Percentiles rank a stretch among this genome's conserved stretches.
These are phyloP conservation scores for Corbicula japonica DNA, from an alignment of 2,888 invertebrate genomes.

Conservation along the genomic window DNA sequence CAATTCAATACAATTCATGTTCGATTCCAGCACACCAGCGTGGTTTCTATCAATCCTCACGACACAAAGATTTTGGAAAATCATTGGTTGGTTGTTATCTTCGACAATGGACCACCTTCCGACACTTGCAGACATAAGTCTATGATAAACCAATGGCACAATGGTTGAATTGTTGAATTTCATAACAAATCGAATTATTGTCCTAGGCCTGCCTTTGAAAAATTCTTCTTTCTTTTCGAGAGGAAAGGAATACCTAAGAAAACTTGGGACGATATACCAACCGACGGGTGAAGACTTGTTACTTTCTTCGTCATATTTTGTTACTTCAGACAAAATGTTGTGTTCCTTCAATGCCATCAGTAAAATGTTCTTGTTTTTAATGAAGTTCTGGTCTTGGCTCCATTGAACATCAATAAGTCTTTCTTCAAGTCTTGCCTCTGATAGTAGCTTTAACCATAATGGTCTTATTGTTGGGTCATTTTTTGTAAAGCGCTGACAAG, in stretches of 20 bases:
- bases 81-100: not conserved
- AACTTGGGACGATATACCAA: slow-evolving; percentile 32
- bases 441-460: slow-evolving; percentile 14
- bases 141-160: slow-evolving; percentile 25
- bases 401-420: slow-evolving; percentile 16
- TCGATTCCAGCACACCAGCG: slow-evolving; percentile 18
- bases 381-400: slow-evolving; percentile 8
- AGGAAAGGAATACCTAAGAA: not conserved
- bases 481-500: slow-evolving; percentile 20
- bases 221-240: slow-evolving; percentile 4
- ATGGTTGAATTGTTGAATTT: slow-evolving; percentile 9
- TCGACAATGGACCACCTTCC: slow-evolving; percentile 23
- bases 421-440: slow-evolving; percentile 12
- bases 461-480: not conserved
- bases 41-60: slow-evolving; percentile 23
- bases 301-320: slow-evolving; percentile 9
- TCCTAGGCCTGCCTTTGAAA: not conserved
- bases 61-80: slow-evolving; percentile 8
- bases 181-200: slow-evolving; percentile 1
- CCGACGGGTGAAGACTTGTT: slow-evolving; percentile 6
- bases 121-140: slow-evolving; percentile 10
- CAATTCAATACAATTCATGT: slow-evolving; percentile 18
- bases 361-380: slow-evolving; percentile 12
- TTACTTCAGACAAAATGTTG: slow-evolving; percentile 19
- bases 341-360: slow-evolving; percentile 9